phyloP scores from a whole-genome alignment of 2,888 invertebrate genomes.

The Oscheius myriophilus region DNA sequence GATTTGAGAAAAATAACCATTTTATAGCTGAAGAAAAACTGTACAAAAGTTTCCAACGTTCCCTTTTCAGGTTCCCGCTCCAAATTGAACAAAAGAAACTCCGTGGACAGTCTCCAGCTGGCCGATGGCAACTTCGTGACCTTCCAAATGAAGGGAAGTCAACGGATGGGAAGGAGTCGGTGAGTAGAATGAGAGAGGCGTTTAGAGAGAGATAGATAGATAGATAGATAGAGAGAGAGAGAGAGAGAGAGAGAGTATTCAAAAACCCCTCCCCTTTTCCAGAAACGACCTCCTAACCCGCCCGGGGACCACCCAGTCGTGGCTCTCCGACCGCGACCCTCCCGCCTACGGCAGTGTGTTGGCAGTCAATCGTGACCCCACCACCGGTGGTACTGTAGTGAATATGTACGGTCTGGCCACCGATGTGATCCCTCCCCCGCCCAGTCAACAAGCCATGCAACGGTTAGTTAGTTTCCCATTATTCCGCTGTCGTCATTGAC shows the following conservation, averaged over 20 bases:
- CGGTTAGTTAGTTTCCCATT: no score
- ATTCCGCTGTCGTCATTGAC: no score
- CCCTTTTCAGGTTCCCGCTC: conserved; percentile 40
- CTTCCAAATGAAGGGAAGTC: conserved; percentile 63
- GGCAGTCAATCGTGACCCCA: conserved; percentile 35
- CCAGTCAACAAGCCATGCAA: conserved; percentile 47
- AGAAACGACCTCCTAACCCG: conserved; percentile 50
- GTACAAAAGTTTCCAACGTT: no score
- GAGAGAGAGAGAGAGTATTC: neutral
- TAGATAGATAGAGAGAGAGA: neutral
- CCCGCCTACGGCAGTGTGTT: conserved; percentile 54
- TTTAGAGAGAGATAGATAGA: neutral
- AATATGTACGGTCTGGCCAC: conserved; percentile 65
- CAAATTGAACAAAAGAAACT: conserved; percentile 56
- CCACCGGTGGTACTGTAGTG: conserved; percentile 36
- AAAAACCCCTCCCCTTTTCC: neutral
- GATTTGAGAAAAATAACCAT: no score
- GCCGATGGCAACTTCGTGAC: conserved; percentile 67
- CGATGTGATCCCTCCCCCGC: conserved; percentile 57
- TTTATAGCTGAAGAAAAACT: no score
- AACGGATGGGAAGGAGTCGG: conserved; percentile 38
- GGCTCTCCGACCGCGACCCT: conserved; percentile 55
- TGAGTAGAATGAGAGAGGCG: no score
- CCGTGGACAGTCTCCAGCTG: conserved; percentile 65
- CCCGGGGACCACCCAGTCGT: conserved; percentile 68